Conservation (phyloP, 2,888 invertebrate genomes). For the Siphlonurus alternatus region DNA sequence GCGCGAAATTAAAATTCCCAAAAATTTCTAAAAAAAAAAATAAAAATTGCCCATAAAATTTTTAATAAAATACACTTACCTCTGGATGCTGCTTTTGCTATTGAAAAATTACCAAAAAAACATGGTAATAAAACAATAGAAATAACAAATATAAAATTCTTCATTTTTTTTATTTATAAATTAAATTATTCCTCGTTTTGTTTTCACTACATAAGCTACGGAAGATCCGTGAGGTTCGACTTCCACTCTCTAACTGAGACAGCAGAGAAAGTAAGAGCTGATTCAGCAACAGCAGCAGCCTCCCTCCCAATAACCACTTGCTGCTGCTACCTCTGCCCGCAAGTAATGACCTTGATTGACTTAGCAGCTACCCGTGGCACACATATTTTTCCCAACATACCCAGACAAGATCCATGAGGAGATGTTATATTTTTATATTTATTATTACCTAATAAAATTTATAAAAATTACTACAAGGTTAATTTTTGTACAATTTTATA, state of each 20-base stretch:
- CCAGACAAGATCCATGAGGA: no score
- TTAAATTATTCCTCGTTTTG: no score
- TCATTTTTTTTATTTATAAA: not conserved
- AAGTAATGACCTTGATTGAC: not conserved
- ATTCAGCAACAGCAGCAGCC: not conserved
- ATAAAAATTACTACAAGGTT: no score
- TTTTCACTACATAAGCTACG: no score
- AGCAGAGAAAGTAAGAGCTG: not conserved
- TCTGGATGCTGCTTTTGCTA: not conserved
- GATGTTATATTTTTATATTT: no score
- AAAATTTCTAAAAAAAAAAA: no score
- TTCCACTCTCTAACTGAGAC: not conserved
- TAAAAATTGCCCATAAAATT: no score
- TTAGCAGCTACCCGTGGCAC: not conserved
- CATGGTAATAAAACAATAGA: not conserved
- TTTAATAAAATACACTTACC: not conserved
- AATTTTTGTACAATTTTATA: no score
- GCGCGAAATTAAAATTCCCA: no score
- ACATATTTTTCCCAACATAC: not conserved
- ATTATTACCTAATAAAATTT: no score
- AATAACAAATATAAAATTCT: not conserved
- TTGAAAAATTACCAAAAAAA: not conserved
- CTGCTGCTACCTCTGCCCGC: not conserved
- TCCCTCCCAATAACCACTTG: not conserved
- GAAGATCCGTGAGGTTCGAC: not conserved